Conservation (phyloP, 2,797 vertebrate genomes). For the Cuculus canorus region DNA sequence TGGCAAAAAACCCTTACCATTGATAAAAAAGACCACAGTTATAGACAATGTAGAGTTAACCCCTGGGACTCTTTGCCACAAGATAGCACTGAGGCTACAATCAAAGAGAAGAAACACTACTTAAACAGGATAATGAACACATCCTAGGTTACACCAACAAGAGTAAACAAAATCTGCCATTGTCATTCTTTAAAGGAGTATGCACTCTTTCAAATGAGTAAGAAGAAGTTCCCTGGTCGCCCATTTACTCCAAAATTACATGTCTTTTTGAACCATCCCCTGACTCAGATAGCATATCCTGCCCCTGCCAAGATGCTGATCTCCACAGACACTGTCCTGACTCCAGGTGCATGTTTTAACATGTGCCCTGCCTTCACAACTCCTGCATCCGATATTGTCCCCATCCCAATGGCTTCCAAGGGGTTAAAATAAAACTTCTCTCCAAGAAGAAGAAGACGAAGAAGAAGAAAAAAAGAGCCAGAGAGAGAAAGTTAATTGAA, state of each 20-base stretch:
- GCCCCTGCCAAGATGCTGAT: background rate
- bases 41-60: background rate
- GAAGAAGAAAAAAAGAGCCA: slow-evolving; percentile 38
- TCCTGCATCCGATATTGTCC: background rate
- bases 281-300: background rate
- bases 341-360: background rate
- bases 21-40: slow-evolving; percentile 6
- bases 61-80: background rate
- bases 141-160: background rate
- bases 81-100: background rate
- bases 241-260: background rate
- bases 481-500: slow-evolving; percentile 85
- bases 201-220: background rate
- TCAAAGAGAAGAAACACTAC: background rate
- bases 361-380: background rate
- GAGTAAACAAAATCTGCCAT: background rate
- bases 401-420: slow-evolving; percentile 67
- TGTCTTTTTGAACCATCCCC: background rate
- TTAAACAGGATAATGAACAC: slow-evolving; percentile 32
- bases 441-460: slow-evolving; percentile 5
- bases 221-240: background rate
- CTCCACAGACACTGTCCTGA: background rate
- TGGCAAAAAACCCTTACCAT: background rate
- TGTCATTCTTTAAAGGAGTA: slow-evolving; percentile 17
- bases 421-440: slow-evolving; percentile 80